Conservation (phyloP, 92 coral and sea anemone species). For the Parazoanthus swiftii region DNA sequence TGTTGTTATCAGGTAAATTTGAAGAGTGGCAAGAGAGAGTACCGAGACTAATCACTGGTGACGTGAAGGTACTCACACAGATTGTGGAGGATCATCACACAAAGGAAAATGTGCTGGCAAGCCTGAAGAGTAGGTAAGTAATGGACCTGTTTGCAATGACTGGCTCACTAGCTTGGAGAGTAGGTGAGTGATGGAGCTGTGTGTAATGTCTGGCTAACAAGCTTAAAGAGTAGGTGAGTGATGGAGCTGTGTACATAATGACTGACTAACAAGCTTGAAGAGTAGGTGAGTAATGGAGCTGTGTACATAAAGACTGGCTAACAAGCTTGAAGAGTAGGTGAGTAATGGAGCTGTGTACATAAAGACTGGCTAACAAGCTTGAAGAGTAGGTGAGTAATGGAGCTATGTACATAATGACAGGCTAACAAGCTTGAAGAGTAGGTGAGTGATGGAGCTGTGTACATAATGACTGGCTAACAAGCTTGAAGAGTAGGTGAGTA, state of each 20-base stretch:
- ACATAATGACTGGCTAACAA: no score
- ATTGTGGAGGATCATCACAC: slow-evolving; percentile 86
- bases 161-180: slow-evolving; percentile 81
- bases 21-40: slow-evolving; percentile 81
- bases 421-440: no score
- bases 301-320: slow-evolving; percentile 19
- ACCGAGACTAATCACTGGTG: slow-evolving; percentile 81
- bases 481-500: no score
- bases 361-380: no score
- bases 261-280: neutral
- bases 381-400: no score
- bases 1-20: slow-evolving; percentile 54
- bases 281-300: slow-evolving; percentile 58
- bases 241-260: neutral
- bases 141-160: slow-evolving; percentile 54
- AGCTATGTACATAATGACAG: no score
- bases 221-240: slow-evolving; percentile 78
- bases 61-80: slow-evolving; percentile 64
- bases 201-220: slow-evolving; percentile 50
- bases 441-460: no score
- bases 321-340: slow-evolving; percentile 86
- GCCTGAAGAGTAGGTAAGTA: slow-evolving; percentile 83
- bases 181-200: slow-evolving; percentile 46
- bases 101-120: slow-evolving; percentile 78
- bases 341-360: no score